These are phyloP conservation scores for Caenorhabditis elegans DNA, from an alignment of 1,140 invertebrate genomes.

Conservation along the genomic window WBcel235 BX284606.5:9543001-9543500, in stretches of 20 bases:
- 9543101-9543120: background rate
- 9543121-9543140: background rate
- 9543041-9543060: background rate
- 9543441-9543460: background rate
- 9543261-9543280: slow-evolving; percentile 21
- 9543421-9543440: background rate
- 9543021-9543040: background rate
- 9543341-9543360: slow-evolving; percentile 28
- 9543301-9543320: slow-evolving; percentile 22
- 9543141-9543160: background rate
- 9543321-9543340: slow-evolving; percentile 31
- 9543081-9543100: background rate
- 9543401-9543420: background rate
- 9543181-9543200: background rate
- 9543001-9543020: background rate
- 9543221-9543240: too few species aligned
- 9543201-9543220: background rate
- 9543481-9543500: too few species aligned
- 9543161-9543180: background rate
- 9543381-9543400: background rate
- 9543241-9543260: slow-evolving; percentile 7
- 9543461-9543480: background rate
- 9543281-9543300: slow-evolving; percentile 28
- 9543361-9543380: background rate
- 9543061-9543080: background rate